These are phyloP conservation scores for Periphyllus acericola DNA, from an alignment of 2,888 invertebrate species.

Conservation along the genomic window DNA sequence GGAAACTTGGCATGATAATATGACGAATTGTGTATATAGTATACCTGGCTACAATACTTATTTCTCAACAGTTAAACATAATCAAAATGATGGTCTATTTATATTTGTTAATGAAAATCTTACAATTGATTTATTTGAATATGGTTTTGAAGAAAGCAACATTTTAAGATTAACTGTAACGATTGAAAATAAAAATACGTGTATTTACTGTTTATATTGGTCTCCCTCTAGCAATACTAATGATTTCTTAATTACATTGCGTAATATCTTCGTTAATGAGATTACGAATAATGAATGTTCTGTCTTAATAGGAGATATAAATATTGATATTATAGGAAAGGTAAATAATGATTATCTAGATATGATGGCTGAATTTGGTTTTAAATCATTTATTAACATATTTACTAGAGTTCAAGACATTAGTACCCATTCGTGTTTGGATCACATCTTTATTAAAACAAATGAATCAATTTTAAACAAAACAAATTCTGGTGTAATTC, in stretches of 20 bases:
- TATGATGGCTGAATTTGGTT: neutral
- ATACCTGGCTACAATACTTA: too few relatives aligned
- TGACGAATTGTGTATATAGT: too few relatives aligned
- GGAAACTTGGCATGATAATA: too few relatives aligned
- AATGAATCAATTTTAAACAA: neutral
- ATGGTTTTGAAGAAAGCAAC: too few relatives aligned
- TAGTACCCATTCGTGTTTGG: neutral
- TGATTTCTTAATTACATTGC: neutral
- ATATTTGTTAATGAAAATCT: neutral
- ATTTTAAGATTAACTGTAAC: neutral
- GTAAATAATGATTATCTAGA: neutral
- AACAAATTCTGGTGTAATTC: neutral
- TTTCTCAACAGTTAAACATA: neutral
- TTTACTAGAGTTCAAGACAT: neutral
- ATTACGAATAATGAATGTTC: constrained; percentile 9
- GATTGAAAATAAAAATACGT: neutral
- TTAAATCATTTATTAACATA: neutral
- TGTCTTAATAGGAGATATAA: neutral
- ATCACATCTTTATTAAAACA: neutral
- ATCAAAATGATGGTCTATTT: constrained; percentile 9
- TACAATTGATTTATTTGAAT: neutral
- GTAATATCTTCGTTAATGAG: constrained; percentile 1
- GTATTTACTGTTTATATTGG: neutral
- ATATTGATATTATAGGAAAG: too few relatives aligned
- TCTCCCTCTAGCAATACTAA: constrained; percentile 8